Evolutionary conservation across 2,797 vertebrate genomes (phyloP).

Genomic region (Mareca strepera): DNA sequence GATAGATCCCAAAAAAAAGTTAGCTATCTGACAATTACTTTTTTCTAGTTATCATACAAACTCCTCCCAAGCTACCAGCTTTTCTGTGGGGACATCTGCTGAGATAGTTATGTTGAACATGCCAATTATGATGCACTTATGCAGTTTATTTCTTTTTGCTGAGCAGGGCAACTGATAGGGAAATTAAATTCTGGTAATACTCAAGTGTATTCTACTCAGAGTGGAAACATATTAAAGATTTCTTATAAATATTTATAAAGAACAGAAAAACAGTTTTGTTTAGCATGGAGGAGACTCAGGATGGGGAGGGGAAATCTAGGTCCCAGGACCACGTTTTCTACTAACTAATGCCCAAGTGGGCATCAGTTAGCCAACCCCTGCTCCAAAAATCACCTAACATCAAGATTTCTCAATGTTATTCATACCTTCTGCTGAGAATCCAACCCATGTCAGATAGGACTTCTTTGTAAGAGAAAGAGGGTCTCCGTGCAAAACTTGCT

Average conservation of each 20-base stretch:
- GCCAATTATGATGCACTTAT: not conserved
- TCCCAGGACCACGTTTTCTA: not conserved
- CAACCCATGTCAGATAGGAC: constrained; percentile 89
- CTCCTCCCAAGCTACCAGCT: not conserved
- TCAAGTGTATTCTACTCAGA: not conserved
- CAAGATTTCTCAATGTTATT: not conserved
- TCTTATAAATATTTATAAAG: not conserved
- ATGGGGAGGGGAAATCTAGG: not conserved
- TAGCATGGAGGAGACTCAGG: not conserved
- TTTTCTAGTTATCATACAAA: not conserved
- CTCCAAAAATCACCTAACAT: not conserved
- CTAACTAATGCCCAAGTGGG: not conserved
- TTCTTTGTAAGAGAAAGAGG: constrained; percentile 87
- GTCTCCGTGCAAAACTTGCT: constrained; percentile 85
- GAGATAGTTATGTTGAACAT: not conserved
- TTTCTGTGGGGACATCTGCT: not conserved
- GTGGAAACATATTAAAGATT: not conserved
- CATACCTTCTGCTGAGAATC: constrained; percentile 93
- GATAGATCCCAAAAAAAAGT: not conserved
- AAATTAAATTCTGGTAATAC: not conserved
- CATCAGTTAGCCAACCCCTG: not conserved
- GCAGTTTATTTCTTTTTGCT: not conserved
- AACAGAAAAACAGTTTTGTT: not conserved
- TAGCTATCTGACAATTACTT: not conserved
- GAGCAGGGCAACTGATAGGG: not conserved